Evolutionary conservation across 2,113 vertebrate genomes (phyloP).

Genomic region (Cygnus buccinator): DNA sequence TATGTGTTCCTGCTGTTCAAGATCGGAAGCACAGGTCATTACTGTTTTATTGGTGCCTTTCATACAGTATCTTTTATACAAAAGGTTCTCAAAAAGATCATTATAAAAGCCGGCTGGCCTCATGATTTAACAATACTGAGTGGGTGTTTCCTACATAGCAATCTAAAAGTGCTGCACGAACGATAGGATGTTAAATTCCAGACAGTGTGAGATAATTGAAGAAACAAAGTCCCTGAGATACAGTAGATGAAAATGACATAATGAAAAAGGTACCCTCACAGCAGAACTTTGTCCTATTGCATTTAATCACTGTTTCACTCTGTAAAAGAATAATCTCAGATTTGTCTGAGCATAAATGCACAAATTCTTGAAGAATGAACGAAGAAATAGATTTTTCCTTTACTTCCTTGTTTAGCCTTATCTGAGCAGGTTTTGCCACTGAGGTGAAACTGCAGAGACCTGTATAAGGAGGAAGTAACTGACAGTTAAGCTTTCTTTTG

Average conservation of each 20-base stretch:
- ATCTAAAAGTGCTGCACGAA: constrained; percentile 20
- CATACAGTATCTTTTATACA: constrained; percentile 39
- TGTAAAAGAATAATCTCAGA: not conserved
- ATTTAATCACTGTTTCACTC: not conserved
- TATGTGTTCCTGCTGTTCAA: constrained; percentile 16
- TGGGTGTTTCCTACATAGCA: constrained; percentile 59
- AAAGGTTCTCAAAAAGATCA: constrained; percentile 58
- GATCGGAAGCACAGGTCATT: constrained; percentile 4
- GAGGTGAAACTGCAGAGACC: not conserved
- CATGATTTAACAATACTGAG: constrained; percentile 51
- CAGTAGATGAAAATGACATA: constrained; percentile 7
- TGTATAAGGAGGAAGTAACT: not conserved
- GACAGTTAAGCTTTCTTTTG: not conserved
- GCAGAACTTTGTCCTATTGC: constrained; percentile 4
- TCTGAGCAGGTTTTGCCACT: not conserved
- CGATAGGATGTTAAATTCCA: constrained; percentile 51
- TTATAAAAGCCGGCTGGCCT: constrained; percentile 54
- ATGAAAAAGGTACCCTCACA: not conserved
- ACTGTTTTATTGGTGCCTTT: constrained; percentile 61
- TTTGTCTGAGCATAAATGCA: constrained; percentile 40
- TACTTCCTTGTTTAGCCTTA: not conserved
- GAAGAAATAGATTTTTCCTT: not conserved
- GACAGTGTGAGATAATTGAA: constrained; percentile 34
- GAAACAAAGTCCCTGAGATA: constrained; percentile 33
- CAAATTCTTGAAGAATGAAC: constrained; percentile 40